phyloP scores from a whole-genome alignment of 92 coral and sea anemone species.

The Pocillopora grandis region DNA sequence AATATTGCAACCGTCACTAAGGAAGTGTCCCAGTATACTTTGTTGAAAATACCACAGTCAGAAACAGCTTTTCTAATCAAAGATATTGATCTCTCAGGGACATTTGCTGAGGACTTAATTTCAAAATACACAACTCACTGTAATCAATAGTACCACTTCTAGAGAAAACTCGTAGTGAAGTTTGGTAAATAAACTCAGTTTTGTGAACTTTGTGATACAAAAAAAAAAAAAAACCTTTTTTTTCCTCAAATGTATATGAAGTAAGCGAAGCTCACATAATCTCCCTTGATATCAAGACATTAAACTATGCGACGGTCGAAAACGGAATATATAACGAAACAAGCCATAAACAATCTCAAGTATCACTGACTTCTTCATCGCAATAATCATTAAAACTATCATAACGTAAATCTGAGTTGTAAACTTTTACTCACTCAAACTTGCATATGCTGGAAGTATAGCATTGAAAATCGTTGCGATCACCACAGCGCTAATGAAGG shows the following conservation, averaged over 20 bases:
- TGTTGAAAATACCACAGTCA: too few relatives aligned
- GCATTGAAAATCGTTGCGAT: background rate
- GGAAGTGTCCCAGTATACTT: too few relatives aligned
- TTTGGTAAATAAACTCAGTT: background rate
- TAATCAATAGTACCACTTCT: background rate
- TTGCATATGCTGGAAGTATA: constrained; percentile 14
- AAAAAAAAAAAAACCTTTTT: background rate
- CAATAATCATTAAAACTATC: background rate
- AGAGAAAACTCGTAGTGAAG: background rate
- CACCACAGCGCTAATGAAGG: background rate
- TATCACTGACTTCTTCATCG: background rate
- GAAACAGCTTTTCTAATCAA: too few relatives aligned
- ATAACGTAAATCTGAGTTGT: background rate
- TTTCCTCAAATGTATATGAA: too few relatives aligned
- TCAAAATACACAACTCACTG: background rate
- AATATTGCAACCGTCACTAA: too few relatives aligned
- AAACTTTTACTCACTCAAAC: constrained; percentile 38
- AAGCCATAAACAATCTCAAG: background rate
- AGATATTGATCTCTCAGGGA: background rate
- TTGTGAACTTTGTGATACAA: background rate
- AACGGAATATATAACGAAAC: background rate
- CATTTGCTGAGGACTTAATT: background rate
- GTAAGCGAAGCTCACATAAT: too few relatives aligned
- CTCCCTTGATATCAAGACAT: background rate
- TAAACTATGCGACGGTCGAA: background rate